phyloP scores from a whole-genome alignment of 35 echinoderm and acorn worm species.

The Patiria miniata region DNA sequence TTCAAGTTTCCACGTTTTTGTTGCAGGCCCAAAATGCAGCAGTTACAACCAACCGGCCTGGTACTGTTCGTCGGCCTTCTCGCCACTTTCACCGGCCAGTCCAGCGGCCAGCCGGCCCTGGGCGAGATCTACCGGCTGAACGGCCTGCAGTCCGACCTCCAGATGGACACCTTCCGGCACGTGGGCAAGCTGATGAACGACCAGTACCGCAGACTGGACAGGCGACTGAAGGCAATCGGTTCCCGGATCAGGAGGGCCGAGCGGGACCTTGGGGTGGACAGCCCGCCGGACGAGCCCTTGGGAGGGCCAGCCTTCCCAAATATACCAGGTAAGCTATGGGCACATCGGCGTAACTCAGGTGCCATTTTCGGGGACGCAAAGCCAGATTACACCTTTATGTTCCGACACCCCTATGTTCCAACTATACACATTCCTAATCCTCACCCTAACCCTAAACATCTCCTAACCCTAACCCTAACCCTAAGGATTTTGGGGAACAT shows the following conservation, averaged over 20 bases:
- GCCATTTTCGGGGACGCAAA: no score
- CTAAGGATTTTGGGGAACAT: no score
- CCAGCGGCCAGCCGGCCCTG: not conserved
- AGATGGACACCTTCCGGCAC: not conserved
- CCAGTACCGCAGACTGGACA: not conserved
- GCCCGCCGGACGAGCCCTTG: not conserved
- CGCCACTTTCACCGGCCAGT: not conserved
- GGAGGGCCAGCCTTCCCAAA: not conserved
- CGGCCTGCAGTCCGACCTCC: constrained; percentile 1
- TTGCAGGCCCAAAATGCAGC: no score
- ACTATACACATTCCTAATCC: no score
- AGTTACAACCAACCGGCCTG: no score
- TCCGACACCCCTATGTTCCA: no score
- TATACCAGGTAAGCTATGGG: constrained; percentile 25
- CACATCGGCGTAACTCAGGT: no score
- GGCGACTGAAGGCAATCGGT: not conserved
- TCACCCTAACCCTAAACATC: no score
- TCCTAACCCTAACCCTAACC: no score
- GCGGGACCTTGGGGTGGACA: not conserved
- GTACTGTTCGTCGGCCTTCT: not conserved
- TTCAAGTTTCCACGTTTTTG: no score
- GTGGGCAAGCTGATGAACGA: not conserved
- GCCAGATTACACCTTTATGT: no score
- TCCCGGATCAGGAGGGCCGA: not conserved
- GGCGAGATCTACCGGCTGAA: constrained; percentile 9